Conservation (phyloP, 2,888 invertebrate genomes). For the Mesorhabditis sp. region DNA sequence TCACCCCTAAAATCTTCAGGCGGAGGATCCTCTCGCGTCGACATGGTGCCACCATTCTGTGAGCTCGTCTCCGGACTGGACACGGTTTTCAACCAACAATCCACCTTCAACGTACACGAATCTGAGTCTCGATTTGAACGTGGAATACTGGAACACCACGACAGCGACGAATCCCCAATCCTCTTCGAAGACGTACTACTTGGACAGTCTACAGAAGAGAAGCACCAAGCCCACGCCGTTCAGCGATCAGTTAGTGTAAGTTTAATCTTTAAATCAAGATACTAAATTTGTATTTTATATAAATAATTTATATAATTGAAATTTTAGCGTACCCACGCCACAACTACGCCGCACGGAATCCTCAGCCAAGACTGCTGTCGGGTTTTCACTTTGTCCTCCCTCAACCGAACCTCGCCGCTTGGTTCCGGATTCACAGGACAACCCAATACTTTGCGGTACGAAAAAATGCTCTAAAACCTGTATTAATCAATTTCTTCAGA, state of each 20-base stretch:
- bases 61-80: not conserved
- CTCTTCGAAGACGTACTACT: not conserved
- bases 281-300: no score
- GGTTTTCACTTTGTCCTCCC: not conserved
- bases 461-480: not conserved
- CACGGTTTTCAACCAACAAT: not conserved
- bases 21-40: not conserved
- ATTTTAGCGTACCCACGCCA: no score
- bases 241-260: no score
- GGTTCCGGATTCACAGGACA: slow-evolving; percentile 4
- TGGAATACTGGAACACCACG: not conserved
- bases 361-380: not conserved
- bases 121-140: slow-evolving; percentile 2
- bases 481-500: not conserved
- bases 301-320: no score
- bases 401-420: not conserved
- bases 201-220: not conserved
- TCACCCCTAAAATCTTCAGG: not conserved
- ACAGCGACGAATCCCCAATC: not conserved
- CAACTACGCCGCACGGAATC: no score
- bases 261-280: no score
- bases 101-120: not conserved
- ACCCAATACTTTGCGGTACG: not conserved
- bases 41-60: slow-evolving; percentile 2
- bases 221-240: no score